Conservation (phyloP, 35 echinoderm and acorn worm species). For the Lytechinus pictus region DNA sequence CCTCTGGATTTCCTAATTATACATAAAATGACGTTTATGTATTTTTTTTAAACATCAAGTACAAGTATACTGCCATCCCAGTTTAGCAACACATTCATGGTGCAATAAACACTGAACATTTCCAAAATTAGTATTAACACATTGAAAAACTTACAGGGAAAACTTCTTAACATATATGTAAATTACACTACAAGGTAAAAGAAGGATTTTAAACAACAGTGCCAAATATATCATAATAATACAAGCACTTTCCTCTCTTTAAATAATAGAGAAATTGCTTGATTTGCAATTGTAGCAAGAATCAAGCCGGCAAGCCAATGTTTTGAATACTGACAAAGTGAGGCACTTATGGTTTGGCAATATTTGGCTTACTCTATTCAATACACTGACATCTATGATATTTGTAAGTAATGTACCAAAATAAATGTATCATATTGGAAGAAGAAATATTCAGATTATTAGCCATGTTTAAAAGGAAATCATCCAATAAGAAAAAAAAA, state of each 20-base stretch:
- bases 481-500: not conserved
- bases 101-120: not conserved
- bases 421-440: not conserved
- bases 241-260: not conserved
- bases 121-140: not conserved
- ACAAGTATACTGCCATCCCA: not conserved
- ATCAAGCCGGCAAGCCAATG: not conserved
- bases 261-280: not conserved
- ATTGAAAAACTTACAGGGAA: not conserved
- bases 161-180: too few relatives aligned
- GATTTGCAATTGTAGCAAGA: not conserved
- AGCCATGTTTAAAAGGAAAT: not conserved
- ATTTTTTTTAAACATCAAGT: not conserved
- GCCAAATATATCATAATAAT: not conserved
- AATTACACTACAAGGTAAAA: too few relatives aligned
- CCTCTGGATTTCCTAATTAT: not conserved
- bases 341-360: not conserved
- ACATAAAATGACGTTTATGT: not conserved
- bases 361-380: not conserved
- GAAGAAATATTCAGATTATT: not conserved
- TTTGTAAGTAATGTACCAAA: not conserved
- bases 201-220: not conserved
- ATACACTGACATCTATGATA: not conserved
- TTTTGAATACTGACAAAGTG: not conserved
- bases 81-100: not conserved